Conservation (phyloP, 2,113 vertebrate genomes). For the Bettongia penicillata region DNA sequence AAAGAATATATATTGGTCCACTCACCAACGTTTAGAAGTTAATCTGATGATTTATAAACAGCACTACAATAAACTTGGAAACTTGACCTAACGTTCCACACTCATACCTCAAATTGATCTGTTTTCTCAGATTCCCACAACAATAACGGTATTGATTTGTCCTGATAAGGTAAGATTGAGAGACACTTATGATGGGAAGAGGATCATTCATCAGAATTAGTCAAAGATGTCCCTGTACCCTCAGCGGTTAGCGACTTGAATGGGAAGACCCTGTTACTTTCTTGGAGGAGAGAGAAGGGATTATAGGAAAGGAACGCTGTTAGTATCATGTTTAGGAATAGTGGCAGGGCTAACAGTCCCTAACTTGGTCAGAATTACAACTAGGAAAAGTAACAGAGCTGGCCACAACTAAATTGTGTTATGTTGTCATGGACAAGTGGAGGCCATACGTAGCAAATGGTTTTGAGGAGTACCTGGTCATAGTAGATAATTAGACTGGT, state of each 20-base stretch:
- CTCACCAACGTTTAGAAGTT: neutral
- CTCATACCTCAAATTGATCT: neutral
- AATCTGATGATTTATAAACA: neutral
- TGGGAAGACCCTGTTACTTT: neutral
- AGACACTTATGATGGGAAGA: neutral
- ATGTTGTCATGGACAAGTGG: neutral
- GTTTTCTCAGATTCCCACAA: neutral
- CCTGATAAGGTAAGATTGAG: neutral
- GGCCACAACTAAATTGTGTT: neutral
- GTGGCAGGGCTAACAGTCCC: neutral
- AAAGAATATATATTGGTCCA: neutral
- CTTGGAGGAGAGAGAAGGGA: neutral
- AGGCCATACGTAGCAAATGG: neutral
- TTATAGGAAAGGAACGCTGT: neutral
- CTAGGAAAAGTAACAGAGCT: neutral
- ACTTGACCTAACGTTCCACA: too few relatives aligned
- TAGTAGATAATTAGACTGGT: neutral
- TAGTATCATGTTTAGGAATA: neutral
- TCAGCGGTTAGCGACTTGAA: neutral
- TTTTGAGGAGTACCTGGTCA: neutral
- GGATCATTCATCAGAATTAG: neutral
- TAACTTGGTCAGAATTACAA: neutral
- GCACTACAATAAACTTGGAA: neutral
- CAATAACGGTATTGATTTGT: neutral
- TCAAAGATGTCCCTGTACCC: neutral